A percentile compares a stretch with the other conserved stretches of the same genome.
These are phyloP conservation scores for Drosophila athabasca DNA, from an alignment of 1,140 invertebrate genomes.

Conservation along the genomic window DNA sequence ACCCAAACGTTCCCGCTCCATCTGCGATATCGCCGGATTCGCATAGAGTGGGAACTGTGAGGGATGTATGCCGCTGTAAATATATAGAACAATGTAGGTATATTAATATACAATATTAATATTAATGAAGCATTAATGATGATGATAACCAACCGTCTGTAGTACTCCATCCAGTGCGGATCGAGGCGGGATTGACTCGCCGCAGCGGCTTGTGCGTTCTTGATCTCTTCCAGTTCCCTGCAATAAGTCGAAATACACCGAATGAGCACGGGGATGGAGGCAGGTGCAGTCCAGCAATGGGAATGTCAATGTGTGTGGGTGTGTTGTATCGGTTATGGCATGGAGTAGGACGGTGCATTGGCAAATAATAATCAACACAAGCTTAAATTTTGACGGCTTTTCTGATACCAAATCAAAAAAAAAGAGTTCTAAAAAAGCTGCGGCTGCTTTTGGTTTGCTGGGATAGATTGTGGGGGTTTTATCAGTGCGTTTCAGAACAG, in stretches of 20 bases:
- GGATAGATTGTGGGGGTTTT: constrained; percentile 6
- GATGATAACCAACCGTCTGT: constrained; percentile 86
- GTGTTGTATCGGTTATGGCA: constrained; percentile 13
- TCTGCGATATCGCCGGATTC: constrained; percentile 89
- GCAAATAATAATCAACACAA: constrained; percentile 54
- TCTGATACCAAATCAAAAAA: constrained; percentile 33
- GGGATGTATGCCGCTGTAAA: constrained; percentile 85
- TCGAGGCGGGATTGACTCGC: constrained; percentile 88
- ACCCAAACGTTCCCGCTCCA: constrained; percentile 94
- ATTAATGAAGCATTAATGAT: neutral
- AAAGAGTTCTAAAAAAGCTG: constrained; percentile 27
- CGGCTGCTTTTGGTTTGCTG: neutral
- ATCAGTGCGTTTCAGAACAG: constrained; percentile 16
- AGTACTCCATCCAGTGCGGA: constrained; percentile 95
- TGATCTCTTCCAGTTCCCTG: constrained; percentile 91
- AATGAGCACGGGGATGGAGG: constrained; percentile 1
- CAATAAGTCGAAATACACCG: constrained; percentile 38
- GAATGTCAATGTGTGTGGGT: constrained; percentile 1
- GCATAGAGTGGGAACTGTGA: constrained; percentile 86
- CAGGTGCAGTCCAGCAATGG: neutral
- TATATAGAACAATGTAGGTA: constrained; percentile 26
- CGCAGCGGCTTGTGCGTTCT: constrained; percentile 87
- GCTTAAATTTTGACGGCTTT: constrained; percentile 36
- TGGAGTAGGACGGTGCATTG: constrained; percentile 26
- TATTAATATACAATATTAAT: neutral